Conservation (phyloP, 64 coral and sea anemone genomes). For the Dendrophyllia cribrosa region DNA sequence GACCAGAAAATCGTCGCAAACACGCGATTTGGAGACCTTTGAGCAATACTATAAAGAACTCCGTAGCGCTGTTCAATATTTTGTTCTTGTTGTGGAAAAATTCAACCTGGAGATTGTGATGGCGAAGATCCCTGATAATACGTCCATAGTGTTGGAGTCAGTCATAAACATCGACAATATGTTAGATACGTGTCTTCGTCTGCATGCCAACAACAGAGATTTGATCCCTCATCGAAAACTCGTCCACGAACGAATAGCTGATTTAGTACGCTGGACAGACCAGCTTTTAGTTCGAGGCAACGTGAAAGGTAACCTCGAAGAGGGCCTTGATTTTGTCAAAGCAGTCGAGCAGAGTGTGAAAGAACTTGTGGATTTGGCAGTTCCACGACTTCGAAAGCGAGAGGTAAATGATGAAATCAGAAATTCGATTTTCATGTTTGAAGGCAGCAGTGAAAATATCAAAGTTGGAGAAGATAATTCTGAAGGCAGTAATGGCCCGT, state of each 20-base stretch:
- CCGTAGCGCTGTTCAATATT: slow-evolving; percentile 83
- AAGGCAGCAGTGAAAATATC: slow-evolving; percentile 79
- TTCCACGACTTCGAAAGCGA: slow-evolving; percentile 88
- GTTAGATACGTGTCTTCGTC: slow-evolving; percentile 87
- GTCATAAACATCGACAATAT: slow-evolving; percentile 95
- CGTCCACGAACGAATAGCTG: slow-evolving; percentile 85
- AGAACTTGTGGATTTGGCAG: slow-evolving; percentile 79
- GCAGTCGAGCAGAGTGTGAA: slow-evolving; percentile 74
- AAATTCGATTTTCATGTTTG: slow-evolving; percentile 94
- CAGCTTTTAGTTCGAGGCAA: slow-evolving; percentile 83
- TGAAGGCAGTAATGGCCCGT: neutral
- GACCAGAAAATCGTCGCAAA: slow-evolving; percentile 34
- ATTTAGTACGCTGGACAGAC: slow-evolving; percentile 90
- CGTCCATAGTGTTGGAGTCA: slow-evolving; percentile 89
- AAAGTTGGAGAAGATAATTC: slow-evolving; percentile 62
- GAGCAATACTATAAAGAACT: slow-evolving; percentile 96
- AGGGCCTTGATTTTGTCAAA: slow-evolving; percentile 86
- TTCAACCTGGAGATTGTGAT: slow-evolving; percentile 84
- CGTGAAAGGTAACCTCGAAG: slow-evolving; percentile 74
- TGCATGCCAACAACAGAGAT: slow-evolving; percentile 73
- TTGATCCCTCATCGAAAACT: slow-evolving; percentile 75
- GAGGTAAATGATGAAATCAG: slow-evolving; percentile 95
- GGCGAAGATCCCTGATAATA: slow-evolving; percentile 95
- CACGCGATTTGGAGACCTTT: slow-evolving; percentile 89
- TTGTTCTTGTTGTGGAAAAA: slow-evolving; percentile 84